Base-by-base conservation (phyloP, 2,797 vertebrate genomes). In the Amblyopsis hoosieri region DNA sequence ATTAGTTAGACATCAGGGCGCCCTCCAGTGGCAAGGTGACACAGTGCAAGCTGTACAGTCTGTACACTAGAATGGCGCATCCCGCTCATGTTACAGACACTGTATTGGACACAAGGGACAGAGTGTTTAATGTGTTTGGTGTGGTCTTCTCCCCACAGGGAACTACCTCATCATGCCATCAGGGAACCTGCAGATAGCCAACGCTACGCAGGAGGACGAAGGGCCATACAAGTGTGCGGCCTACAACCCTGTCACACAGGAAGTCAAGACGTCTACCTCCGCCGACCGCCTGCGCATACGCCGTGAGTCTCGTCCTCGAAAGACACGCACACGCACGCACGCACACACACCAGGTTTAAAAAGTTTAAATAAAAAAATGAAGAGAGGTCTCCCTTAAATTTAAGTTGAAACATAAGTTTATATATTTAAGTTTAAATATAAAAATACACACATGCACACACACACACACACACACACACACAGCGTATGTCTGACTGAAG, bases 161-260 rank as follows among this genome's bases (percentile, higher is more conserved):
- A 98, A 99, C 91, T 99, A 99, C 88, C 93, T 99, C 91, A 98
- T 99, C 88, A 98, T 99, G 97, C 97, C 97, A 0, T 99, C 97
- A 0, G 97, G 97, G 70, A 99, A 98, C 88, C 94, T 99, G 66
- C 97, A 99, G 89, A 99, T 99, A 0, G 95, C 96, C 82, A 99
- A 98, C 0, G 97, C 97, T 64, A 98, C 96, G 12, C 94, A 85
- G 72, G 95, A 98, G 2, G 97, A 99, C 0, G 97, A 98, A 81
- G 97, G 97, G 0, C 94, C 94, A 3, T 99, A 99, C 3, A 97
- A 96, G 79, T 99, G 97, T 61, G 97, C 97, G 0, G 97, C 97
- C 58, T 99, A 98, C 88, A 99, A 99, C 86, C 97, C 97, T 0
- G 86, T 99, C 80, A 99, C 97, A 0, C 94, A 98, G 88, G 97